Evolutionary conservation across 2,888 invertebrate genomes (phyloP), one percentile per base, ranked within the genome.

Genomic region (Tinea trinotella): DNA sequence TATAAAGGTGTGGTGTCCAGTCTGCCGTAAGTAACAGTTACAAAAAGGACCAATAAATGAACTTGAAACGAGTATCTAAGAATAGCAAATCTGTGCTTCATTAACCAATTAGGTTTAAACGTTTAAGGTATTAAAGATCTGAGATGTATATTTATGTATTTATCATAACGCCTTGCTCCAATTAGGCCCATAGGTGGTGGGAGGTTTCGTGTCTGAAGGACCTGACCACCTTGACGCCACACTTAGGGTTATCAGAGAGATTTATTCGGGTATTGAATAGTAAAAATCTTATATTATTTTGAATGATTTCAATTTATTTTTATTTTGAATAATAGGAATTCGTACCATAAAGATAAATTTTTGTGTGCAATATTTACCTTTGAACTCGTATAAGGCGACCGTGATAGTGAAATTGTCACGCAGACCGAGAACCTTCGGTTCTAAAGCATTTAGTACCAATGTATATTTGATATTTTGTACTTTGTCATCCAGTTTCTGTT

Each of bases 141-240:
- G 24, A 12, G 40, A 7, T 12, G 7, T 40, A 15, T 46, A 46
- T 46, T 17, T 46, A 46, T 3, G 46, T 46, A 46, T 46, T 46
- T 46, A 55, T 22, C 10, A 9, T 15, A 17, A 34, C 46, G 24
- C 61, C 59, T 61, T 57, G 61, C 59, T 61, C 62, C 57, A 58
- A 58, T 61, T 61, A 59, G 57, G 52, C 55, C 56, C 57, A 57
- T 57, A 57, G 55, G 59, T 46, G 54, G 56, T 46, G 15, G 46
- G 46, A 46, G 46, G 46, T n/a, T n/a, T 40, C 40, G 40, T n/a
- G 40, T 13, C n/a, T 15, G 40, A 40, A 40, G 40, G 30, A 30
- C 30, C 15, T 40, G 10, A n/a, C 12, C 15, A 40, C 40, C 40
- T 40, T 40, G 40, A 40, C 12, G 40, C 12, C 40, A 6, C n/a